These are phyloP conservation scores for Himalopsyche japonica DNA, from an alignment of 2,888 invertebrate species.

Conservation along the genomic window DNA sequence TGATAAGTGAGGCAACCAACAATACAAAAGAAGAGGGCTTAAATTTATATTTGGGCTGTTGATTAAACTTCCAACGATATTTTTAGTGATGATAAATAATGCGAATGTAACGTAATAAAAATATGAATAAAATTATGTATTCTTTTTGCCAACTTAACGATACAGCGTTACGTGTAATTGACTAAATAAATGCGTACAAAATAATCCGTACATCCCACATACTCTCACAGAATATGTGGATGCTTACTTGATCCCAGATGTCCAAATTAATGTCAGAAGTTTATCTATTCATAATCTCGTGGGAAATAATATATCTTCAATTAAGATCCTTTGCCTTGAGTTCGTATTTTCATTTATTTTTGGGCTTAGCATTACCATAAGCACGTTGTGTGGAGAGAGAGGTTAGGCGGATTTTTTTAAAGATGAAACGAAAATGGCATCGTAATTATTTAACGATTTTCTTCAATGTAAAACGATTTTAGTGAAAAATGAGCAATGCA, in stretches of 20 bases:
- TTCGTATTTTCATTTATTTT: neutral
- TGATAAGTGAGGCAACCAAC: too few relatives aligned
- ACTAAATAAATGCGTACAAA: neutral
- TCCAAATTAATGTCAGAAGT: constrained; percentile 1
- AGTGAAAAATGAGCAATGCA: too few relatives aligned
- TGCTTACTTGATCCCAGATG: neutral
- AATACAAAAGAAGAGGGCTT: too few relatives aligned
- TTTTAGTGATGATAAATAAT: neutral
- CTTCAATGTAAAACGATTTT: too few relatives aligned
- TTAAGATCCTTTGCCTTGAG: neutral
- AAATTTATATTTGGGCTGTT: too few relatives aligned
- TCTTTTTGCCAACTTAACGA: neutral
- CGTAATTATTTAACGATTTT: too few relatives aligned
- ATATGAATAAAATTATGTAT: neutral
- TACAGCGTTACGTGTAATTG: neutral
- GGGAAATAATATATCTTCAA: neutral
- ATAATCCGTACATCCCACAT: neutral
- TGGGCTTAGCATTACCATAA: neutral
- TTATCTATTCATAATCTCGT: neutral
- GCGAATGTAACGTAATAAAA: neutral
- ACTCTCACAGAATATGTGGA: neutral
- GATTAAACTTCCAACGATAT: neutral
- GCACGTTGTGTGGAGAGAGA: neutral
- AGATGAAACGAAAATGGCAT: neutral
- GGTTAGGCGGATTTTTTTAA: neutral